phyloP scores from a whole-genome alignment of 2,888 invertebrate species.

The Lobophora halterata region DNA sequence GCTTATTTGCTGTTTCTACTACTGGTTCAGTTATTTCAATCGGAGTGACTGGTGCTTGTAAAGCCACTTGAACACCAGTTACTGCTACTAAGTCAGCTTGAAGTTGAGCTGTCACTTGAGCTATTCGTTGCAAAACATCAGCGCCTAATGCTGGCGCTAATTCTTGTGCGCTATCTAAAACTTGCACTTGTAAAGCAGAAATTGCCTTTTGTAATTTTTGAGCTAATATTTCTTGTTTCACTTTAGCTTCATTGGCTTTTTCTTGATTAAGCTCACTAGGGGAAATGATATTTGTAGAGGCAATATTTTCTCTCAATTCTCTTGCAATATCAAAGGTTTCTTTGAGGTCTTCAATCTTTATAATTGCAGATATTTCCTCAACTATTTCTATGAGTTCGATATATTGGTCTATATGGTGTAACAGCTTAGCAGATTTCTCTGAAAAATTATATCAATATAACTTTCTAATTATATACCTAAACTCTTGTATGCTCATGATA shows the following conservation, averaged over 20 bases:
- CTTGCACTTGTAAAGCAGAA: constrained; percentile 47
- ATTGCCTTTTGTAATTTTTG: constrained; percentile 51
- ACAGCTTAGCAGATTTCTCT: constrained; percentile 46
- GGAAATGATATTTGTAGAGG: constrained; percentile 25
- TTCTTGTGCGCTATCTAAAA: constrained; percentile 46
- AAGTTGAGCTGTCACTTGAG: constrained; percentile 47
- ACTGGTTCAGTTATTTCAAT: constrained; percentile 12
- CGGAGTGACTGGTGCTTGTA: constrained; percentile 35
- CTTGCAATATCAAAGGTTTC: constrained; percentile 51
- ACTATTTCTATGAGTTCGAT: constrained; percentile 60
- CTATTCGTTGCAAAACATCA: constrained; percentile 45
- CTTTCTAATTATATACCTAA: too few species aligned
- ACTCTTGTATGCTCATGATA: too few species aligned
- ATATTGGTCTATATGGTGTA: constrained; percentile 58
- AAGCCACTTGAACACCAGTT: constrained; percentile 37
- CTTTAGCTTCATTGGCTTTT: constrained; percentile 19
- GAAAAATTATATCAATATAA: constrained; percentile 33
- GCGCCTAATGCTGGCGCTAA: constrained; percentile 38
- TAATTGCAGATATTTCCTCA: constrained; percentile 55
- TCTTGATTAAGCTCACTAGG: constrained; percentile 24
- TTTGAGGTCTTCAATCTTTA: constrained; percentile 50
- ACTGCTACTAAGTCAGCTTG: constrained; percentile 52
- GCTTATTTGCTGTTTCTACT: constrained; percentile 5
- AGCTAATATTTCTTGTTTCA: constrained; percentile 42
- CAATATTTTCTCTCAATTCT: constrained; percentile 50